Conservation (phyloP, 2,888 invertebrate species). For the Scaptomyza reducta region DNA sequence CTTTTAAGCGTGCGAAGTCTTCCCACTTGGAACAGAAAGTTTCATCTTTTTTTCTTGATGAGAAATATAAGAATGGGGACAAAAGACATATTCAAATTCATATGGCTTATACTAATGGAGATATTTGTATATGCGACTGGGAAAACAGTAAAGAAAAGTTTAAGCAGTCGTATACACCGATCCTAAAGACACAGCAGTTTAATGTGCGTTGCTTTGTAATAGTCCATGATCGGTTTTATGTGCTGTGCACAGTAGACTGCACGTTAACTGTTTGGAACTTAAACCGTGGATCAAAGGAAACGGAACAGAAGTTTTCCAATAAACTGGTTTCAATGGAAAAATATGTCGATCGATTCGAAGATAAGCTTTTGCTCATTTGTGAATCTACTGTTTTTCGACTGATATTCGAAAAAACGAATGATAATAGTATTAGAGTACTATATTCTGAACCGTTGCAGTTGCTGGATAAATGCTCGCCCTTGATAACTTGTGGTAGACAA, state of each 20-base stretch:
- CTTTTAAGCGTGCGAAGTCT: constrained; percentile 24
- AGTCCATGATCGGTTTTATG: constrained; percentile 73
- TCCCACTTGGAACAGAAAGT: constrained; percentile 26
- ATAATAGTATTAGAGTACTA: constrained; percentile 2
- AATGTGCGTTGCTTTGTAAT: constrained; percentile 71
- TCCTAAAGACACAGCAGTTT: constrained; percentile 50
- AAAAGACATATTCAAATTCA: constrained; percentile 59
- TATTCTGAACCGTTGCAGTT: constrained; percentile 48
- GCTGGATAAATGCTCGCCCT: constrained; percentile 24
- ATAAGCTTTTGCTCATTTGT: constrained; percentile 65
- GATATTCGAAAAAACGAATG: constrained; percentile 48
- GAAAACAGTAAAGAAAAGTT: constrained; percentile 60
- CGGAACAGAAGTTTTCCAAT: background rate
- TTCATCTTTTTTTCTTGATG: constrained; percentile 59
- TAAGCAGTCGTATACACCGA: constrained; percentile 50
- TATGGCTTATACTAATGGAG: constrained; percentile 76
- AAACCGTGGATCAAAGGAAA: constrained; percentile 56
- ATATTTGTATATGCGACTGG: constrained; percentile 79
- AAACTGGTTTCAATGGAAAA: constrained; percentile 42
- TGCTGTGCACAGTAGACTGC: constrained; percentile 69
- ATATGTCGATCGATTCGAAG: constrained; percentile 17
- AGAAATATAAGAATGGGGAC: constrained; percentile 23
- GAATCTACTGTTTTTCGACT: constrained; percentile 63
- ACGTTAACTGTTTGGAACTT: constrained; percentile 71
- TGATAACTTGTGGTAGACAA: constrained; percentile 78